Evolutionary conservation across 2,113 vertebrate genomes (phyloP).

Genomic region (Cacatua alba): DNA sequence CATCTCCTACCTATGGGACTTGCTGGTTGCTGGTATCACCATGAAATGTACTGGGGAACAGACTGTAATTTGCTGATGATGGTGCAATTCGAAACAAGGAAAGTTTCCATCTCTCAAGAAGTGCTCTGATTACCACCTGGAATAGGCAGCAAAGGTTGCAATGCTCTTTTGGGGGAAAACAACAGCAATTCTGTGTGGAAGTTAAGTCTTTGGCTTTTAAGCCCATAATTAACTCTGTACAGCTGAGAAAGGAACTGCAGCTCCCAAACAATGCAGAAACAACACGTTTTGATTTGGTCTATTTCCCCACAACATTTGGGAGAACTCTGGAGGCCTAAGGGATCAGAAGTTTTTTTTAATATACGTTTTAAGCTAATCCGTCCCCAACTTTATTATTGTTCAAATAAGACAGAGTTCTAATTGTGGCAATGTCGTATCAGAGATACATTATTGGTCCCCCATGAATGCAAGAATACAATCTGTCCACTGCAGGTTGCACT

Average conservation of each 20-base stretch:
- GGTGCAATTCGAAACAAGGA: not conserved
- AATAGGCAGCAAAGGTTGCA: not conserved
- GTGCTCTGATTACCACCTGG: not conserved
- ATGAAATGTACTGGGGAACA: not conserved
- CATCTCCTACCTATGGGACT: not conserved
- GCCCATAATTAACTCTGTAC: not conserved
- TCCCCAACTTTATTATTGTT: not conserved
- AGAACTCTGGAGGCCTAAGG: not conserved
- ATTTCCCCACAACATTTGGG: not conserved
- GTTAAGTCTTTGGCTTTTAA: not conserved
- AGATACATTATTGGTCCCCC: not conserved
- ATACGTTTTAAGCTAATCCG: not conserved
- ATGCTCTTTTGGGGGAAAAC: not conserved
- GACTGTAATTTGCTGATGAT: not conserved
- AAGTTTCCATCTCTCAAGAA: not conserved
- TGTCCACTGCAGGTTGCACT: not conserved
- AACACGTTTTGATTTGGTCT: not conserved
- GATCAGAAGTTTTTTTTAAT: not conserved
- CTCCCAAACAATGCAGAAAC: not conserved
- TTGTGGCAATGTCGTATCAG: not conserved
- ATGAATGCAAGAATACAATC: not conserved
- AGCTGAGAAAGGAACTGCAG: not conserved
- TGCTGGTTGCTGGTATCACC: fast-evolving
- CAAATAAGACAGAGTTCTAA: not conserved
- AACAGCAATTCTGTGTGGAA: not conserved